phyloP scores from a whole-genome alignment of 1,140 invertebrate genomes.

The Adelges cooleyi region DNA sequence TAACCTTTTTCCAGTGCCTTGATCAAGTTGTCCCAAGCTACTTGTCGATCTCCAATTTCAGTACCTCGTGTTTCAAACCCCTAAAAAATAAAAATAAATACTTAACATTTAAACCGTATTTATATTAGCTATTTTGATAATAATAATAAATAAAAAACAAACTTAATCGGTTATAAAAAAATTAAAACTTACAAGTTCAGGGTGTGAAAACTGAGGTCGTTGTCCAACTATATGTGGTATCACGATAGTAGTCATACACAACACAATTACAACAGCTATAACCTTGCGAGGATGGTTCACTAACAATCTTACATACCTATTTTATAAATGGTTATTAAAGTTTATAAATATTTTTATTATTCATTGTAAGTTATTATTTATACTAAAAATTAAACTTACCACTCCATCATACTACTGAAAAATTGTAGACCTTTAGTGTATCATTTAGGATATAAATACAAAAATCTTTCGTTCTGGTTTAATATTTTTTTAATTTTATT shows the following conservation, averaged over 20 bases:
- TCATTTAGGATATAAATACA: too few relatives aligned
- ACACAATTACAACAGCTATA: constrained; percentile 51
- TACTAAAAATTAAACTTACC: too few relatives aligned
- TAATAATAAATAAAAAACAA: too few relatives aligned
- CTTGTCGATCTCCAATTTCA: constrained; percentile 57
- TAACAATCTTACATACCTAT: constrained; percentile 50
- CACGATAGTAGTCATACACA: constrained; percentile 57
- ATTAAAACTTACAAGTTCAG: constrained; percentile 47
- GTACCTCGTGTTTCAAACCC: constrained; percentile 87
- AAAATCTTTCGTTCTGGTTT: too few relatives aligned
- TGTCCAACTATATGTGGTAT: constrained; percentile 55
- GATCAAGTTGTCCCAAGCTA: constrained; percentile 71
- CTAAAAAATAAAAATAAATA: constrained; percentile 37
- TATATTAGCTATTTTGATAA: too few relatives aligned
- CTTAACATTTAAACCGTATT: too few relatives aligned
- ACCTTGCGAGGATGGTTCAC: constrained; percentile 63
- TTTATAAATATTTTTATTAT: too few relatives aligned
- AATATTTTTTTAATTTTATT: too few relatives aligned
- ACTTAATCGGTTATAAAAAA: not conserved
- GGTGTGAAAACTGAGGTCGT: constrained; percentile 65
- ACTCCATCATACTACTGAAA: too few relatives aligned
- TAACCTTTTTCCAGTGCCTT: constrained; percentile 64
- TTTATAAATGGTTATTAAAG: too few relatives aligned
- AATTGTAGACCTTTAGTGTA: too few relatives aligned
- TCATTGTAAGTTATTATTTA: too few relatives aligned